A percentile compares a stretch with the other conserved stretches of the same genome.
phyloP scores from a whole-genome alignment of 2,888 invertebrate genomes.

The Odontomyia ornata region DNA sequence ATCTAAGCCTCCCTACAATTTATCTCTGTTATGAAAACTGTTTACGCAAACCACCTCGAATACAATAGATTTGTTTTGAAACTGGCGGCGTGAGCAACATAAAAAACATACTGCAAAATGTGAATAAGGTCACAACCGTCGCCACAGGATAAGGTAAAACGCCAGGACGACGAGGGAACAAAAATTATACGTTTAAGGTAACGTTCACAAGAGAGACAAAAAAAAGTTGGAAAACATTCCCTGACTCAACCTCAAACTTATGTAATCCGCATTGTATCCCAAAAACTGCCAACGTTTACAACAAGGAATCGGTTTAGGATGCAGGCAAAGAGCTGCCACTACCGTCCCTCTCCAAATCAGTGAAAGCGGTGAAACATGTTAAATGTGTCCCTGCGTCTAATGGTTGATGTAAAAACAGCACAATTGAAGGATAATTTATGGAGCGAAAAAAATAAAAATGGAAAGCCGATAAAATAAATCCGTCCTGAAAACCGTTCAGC shows the following conservation, averaged over 20 bases:
- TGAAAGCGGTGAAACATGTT: constrained; percentile 30
- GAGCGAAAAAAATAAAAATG: constrained; percentile 2
- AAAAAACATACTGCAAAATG: background rate
- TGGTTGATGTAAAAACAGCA: constrained; percentile 35
- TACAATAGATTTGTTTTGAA: constrained; percentile 30
- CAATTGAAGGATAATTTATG: constrained; percentile 44
- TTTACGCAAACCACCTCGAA: constrained; percentile 31
- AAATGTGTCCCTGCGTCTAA: constrained; percentile 37
- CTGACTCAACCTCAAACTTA: constrained; percentile 28
- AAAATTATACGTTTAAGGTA: too few relatives aligned
- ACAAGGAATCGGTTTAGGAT: background rate
- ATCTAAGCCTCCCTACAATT: constrained; percentile 2
- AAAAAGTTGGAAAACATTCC: constrained; percentile 17
- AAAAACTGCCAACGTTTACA: constrained; percentile 4
- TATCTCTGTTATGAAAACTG: constrained; percentile 34
- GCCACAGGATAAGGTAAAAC: background rate
- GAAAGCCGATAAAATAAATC: constrained; percentile 41
- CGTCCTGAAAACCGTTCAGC: background rate
- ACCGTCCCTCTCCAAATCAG: background rate
- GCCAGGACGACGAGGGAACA: background rate
- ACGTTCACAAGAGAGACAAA: background rate
- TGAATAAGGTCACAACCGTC: background rate
- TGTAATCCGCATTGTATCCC: constrained; percentile 38
- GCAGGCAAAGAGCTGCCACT: background rate
- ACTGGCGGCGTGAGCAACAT: background rate